Conservation (phyloP, 1,140 invertebrate species). For the Sarcophaga peregrina region DNA sequence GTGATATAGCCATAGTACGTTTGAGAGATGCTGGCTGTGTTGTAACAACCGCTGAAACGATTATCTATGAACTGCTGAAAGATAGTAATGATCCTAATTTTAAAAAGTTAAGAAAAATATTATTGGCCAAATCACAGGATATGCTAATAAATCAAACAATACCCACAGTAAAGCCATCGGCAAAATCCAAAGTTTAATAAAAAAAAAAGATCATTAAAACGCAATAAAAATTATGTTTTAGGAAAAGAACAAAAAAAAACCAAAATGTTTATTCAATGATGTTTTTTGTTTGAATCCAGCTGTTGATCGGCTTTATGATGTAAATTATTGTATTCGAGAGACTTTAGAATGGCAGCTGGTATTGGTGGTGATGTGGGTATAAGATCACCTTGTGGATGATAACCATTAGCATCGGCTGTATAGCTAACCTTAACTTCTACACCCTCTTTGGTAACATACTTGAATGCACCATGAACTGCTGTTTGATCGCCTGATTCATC, state of each 20-base stretch:
- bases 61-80: conserved; percentile 80
- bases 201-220: background rate
- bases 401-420: conserved; percentile 68
- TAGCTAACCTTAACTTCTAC: conserved; percentile 64
- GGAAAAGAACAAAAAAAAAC: background rate
- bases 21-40: conserved; percentile 82
- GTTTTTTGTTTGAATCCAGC: background rate
- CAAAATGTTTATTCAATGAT: background rate
- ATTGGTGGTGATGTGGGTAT: conserved; percentile 60
- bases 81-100: conserved; percentile 84
- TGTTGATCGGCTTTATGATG: conserved; percentile 32
- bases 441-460: conserved; percentile 61
- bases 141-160: conserved; percentile 49
- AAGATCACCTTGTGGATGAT: conserved; percentile 66
- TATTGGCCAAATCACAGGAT: conserved; percentile 51
- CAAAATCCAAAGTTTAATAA: background rate
- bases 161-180: background rate
- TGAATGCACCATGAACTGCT: conserved; percentile 58
- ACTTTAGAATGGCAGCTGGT: conserved; percentile 43
- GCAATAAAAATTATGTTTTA: conserved; percentile 2
- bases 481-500: conserved; percentile 54
- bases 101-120: conserved; percentile 65
- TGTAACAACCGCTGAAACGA: conserved; percentile 80
- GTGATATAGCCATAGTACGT: conserved; percentile 77
- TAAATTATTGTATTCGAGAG: conserved; percentile 66